Percentiles rank a stretch among this genome's conserved stretches.
phyloP scores from a whole-genome alignment of 2,888 invertebrate genomes.

The Amblyteles armatorius region DNA sequence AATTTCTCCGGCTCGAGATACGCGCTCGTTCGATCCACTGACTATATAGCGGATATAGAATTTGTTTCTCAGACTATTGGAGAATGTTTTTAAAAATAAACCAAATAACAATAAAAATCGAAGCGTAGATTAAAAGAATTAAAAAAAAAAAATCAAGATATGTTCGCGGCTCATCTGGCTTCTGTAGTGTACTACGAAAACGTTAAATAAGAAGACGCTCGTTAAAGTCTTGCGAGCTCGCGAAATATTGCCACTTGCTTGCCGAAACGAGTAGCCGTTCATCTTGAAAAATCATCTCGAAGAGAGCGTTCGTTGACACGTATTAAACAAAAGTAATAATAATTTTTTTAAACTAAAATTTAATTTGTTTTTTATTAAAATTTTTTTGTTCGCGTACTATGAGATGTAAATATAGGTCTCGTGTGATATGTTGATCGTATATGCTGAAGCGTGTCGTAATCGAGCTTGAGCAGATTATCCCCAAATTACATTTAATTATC shows the following conservation, averaged over 20 bases:
- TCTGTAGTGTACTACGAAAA: constrained; percentile 45
- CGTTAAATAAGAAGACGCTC: constrained; percentile 45
- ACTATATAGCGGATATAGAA: constrained; percentile 44
- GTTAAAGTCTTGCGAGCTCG: constrained; percentile 56
- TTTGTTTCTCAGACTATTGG: constrained; percentile 64
- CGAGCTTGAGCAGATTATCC: constrained; percentile 47
- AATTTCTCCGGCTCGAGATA: constrained; percentile 41
- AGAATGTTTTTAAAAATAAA: constrained; percentile 46
- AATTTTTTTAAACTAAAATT: constrained; percentile 62
- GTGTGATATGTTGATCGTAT: constrained; percentile 61
- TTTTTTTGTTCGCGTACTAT: constrained; percentile 33
- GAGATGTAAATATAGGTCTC: constrained; percentile 54
- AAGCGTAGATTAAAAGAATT: constrained; percentile 50
- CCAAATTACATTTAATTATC: constrained; percentile 42
- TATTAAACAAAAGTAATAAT: constrained; percentile 49
- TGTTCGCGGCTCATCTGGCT: constrained; percentile 58
- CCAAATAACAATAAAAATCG: constrained; percentile 54
- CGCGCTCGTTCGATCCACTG: constrained; percentile 32
- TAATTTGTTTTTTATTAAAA: constrained; percentile 36
- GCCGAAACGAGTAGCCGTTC: constrained; percentile 61
- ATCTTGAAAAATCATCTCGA: constrained; percentile 64
- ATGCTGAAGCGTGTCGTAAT: constrained; percentile 52
- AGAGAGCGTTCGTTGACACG: constrained; percentile 58
- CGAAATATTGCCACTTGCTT: constrained; percentile 70
- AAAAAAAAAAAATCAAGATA: constrained; percentile 50